phyloP scores from a whole-genome alignment of 2,113 vertebrate genomes.

The Pachypanchax playfairii region DNA sequence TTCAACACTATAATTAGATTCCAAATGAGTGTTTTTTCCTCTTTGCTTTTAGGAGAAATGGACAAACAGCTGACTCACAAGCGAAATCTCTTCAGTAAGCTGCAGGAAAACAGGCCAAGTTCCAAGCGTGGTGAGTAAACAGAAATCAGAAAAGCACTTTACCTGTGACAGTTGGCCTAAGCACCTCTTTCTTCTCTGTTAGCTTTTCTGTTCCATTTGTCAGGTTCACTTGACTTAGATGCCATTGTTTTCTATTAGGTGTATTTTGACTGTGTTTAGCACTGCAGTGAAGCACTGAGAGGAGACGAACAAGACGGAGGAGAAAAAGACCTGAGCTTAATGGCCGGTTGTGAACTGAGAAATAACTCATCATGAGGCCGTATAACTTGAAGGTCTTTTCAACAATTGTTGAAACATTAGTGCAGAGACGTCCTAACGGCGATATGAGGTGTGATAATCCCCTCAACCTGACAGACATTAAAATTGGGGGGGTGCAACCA shows the following conservation, averaged over 20 bases:
- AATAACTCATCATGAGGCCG: neutral
- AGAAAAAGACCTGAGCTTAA: slow-evolving; percentile 15
- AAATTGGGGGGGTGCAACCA: slow-evolving; percentile 67
- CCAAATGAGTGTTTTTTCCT: slow-evolving; percentile 23
- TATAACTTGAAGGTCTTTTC: neutral
- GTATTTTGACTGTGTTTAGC: slow-evolving; percentile 66
- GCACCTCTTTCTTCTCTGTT: slow-evolving; percentile 85
- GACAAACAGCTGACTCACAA: slow-evolving; percentile 69
- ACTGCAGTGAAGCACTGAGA: slow-evolving; percentile 51
- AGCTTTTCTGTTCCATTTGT: slow-evolving; percentile 84
- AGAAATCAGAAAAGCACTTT: slow-evolving; percentile 80
- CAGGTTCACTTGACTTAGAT: slow-evolving; percentile 78
- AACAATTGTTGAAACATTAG: neutral
- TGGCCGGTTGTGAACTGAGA: slow-evolving; percentile 8
- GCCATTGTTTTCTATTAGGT: slow-evolving; percentile 75
- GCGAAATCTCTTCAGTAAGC: slow-evolving; percentile 69
- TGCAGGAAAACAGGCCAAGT: slow-evolving; percentile 80
- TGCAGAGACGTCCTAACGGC: neutral
- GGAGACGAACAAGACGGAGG: slow-evolving; percentile 31
- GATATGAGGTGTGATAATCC: slow-evolving; percentile 42
- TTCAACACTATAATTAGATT: slow-evolving; percentile 2
- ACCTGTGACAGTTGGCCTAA: slow-evolving; percentile 81
- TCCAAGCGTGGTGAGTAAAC: slow-evolving; percentile 77
- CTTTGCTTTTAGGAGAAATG: slow-evolving; percentile 14
- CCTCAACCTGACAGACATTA: slow-evolving; percentile 53